Base-by-base conservation (phyloP, 2,797 vertebrate species). In the Perodicticus potto region DNA sequence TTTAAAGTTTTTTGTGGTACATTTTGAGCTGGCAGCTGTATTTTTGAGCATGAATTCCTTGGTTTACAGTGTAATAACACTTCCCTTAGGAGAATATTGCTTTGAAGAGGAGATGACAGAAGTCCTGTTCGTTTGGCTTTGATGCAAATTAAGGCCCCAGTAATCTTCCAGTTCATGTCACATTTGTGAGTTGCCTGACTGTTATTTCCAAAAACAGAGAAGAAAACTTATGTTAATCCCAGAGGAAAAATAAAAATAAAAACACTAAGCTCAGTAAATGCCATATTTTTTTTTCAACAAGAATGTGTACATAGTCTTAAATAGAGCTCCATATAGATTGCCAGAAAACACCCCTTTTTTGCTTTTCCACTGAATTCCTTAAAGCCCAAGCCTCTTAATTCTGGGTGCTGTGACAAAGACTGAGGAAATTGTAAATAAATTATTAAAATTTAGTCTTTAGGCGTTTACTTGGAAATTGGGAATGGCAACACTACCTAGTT, bases 41-140 rank as follows among this genome's bases (percentile, higher is more conserved):
- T 59, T 90, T 78, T n/a, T 80, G 84, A 91, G 53, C 83, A 76
- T 14, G 32, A 70, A 84, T 85, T 84, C 22, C 40, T 86, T 89
- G 93, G 82, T 93, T 94, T 89, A 25, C 23, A 80, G 45, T 61
- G 57, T 95, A 96, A 93, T 16, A 74, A 40, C 86, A 93, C 40
- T 84, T 94, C 70, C 70, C 61, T 61, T 84, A 96, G 83, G 91
- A 95, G 61, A 76, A 29, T 10, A 49, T 43, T 76, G 19, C 65
- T 94, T 97, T 94, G 93, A 94, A 95, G 95, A 91, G 40, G 27
- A 96, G 89, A 96, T 93, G 93, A 91, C 86, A 94, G 94, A 69
- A 92, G 90, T 81, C 91, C 78, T 77, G 57, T 94, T 89, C 86
- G 53, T 78, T 86, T 81, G 80, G 40, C 45, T 93, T 97, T 97